These are phyloP conservation scores for Gymnoscopelus braueri DNA, from an alignment of 2,797 vertebrate species.

Conservation along the genomic window DNA sequence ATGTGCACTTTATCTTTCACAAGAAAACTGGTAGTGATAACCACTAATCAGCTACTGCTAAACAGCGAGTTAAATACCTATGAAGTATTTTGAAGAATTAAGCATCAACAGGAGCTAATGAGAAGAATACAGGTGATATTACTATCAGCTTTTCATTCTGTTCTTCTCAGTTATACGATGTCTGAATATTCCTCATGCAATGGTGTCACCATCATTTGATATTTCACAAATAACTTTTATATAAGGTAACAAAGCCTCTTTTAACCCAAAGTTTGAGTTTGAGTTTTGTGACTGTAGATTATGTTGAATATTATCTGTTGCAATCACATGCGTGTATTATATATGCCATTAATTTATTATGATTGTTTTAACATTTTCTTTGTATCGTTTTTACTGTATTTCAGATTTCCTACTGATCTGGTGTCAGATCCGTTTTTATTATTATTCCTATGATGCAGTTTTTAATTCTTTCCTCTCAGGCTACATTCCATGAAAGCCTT, in stretches of 20 bases:
- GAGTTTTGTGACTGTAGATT: conserved; percentile 32
- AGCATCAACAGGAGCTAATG: too few relatives aligned
- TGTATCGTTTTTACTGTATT: conserved; percentile 57
- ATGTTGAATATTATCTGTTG: conserved; percentile 32
- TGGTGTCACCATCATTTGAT: conserved; percentile 2
- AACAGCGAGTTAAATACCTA: too few relatives aligned
- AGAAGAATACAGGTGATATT: too few relatives aligned
- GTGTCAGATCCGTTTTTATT: conserved; percentile 35
- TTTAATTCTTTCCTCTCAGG: conserved; percentile 30
- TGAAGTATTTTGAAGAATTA: too few relatives aligned
- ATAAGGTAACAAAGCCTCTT: conserved; percentile 44
- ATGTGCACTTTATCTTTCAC: neutral
- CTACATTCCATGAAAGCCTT: conserved; percentile 27
- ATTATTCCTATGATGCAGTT: conserved; percentile 22
- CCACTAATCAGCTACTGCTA: too few relatives aligned
- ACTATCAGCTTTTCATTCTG: too few relatives aligned
- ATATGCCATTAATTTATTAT: conserved; percentile 71
- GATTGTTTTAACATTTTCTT: conserved; percentile 60
- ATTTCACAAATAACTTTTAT: conserved; percentile 32
- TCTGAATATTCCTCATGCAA: conserved; percentile 23
- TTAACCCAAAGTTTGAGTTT: conserved; percentile 39
- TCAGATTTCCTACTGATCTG: conserved; percentile 1
- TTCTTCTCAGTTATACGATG: neutral
- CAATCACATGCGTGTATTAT: conserved; percentile 42
- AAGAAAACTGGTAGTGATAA: too few relatives aligned